These are phyloP conservation scores for Stenolophus ochropezus DNA, from an alignment of 2,888 invertebrate species.

Conservation along the genomic window DNA sequence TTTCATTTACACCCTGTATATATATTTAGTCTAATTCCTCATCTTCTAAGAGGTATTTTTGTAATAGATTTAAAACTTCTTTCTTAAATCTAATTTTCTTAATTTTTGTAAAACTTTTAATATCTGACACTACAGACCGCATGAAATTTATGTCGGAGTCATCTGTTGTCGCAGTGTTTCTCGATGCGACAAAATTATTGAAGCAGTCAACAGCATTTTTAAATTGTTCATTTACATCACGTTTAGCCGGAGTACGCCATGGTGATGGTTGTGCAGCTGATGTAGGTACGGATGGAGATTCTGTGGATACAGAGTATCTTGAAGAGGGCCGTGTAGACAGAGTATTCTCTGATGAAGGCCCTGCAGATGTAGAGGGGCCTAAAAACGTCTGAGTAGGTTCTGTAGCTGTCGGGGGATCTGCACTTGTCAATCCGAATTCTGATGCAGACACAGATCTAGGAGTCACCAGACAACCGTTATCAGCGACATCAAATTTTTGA, in stretches of 20 bases:
- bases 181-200: neutral
- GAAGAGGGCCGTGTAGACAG: neutral
- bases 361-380: neutral
- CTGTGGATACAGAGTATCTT: neutral
- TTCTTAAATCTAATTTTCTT: neutral
- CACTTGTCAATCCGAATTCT: neutral
- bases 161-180: neutral
- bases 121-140: neutral
- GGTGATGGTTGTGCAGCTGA: neutral
- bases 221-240: neutral
- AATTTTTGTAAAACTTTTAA: neutral
- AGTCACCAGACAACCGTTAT: neutral
- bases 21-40: neutral
- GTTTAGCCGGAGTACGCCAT: neutral
- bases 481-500: neutral
- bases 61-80: neutral
- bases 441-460: neutral
- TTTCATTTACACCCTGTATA: too few relatives aligned
- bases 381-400: neutral
- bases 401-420: neutral
- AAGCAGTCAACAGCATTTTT: neutral
- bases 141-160: neutral
- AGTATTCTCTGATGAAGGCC: neutral
- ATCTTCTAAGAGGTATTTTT: conserved; percentile 5
- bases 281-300: neutral